Evolutionary conservation across 2,888 invertebrate genomes (phyloP), one percentile per base, ranked within the genome.

Genomic region (Gymnosoma rotundatum): DNA sequence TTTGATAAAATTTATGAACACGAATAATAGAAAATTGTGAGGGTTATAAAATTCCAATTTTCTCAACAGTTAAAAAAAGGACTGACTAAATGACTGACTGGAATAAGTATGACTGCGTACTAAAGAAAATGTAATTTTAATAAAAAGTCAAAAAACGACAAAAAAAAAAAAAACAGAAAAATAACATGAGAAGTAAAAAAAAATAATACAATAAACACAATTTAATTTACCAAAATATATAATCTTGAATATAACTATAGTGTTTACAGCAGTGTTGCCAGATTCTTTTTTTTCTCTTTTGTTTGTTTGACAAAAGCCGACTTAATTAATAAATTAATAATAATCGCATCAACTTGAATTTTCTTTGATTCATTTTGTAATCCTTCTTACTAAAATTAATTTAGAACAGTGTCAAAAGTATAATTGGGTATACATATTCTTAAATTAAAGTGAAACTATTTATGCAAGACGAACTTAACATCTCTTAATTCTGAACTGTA

Each of bases 1-100:
- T 85, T 85, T 86, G 84, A 82, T 87, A 85, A 87, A 90, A 90
- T 90, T 90, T 90, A 90, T 90, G 90, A 90, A 90, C 90, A 89
- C 89, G 88, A 88, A 87, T 88, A 83, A 83, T 80, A 72, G 80
- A 72, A 80, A 83, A 73, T 83, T 73, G 83, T 80, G 83, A 66
- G 74, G 74, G 61, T 72, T 81, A 74, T 69, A 82, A 78, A 83
- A 78, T 72, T 78, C 74, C 78, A 85, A 85, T 85, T 82, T 85
- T 79, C 78, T 63, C 45, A 83, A 67, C 56, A 74, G 64, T 66
- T 32, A 74, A 36, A 72, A 18, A 66, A 60, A 32, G 60, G 42
- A 76, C 20, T 4, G 20, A 48, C 63, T 18, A 50, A 50, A 14
- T 58, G 63, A 21, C 58, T 48, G 76, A 63, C 36, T 45, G n/a